Conservation (phyloP, 2,113 vertebrate species). For the Lontra canadensis region DNA sequence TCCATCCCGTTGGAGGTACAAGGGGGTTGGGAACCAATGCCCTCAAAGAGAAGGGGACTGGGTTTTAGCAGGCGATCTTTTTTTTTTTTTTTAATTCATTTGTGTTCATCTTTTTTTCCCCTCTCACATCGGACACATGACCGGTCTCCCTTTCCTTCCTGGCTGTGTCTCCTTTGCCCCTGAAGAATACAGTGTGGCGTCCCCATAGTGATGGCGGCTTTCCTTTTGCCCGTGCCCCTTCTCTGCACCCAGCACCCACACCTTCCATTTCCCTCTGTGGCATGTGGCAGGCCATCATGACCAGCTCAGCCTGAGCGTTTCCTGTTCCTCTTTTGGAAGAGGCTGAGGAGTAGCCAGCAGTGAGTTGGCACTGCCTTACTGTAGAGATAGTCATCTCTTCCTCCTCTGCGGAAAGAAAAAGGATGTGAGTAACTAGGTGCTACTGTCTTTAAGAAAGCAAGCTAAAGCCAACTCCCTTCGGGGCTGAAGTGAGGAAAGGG, state of each 20-base stretch:
- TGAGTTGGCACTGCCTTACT: constrained; percentile 14
- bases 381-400: constrained; percentile 41
- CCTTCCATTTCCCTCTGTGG: background rate
- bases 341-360: constrained; percentile 15
- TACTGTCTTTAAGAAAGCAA: background rate
- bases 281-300: constrained; percentile 31
- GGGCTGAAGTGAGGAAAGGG: background rate
- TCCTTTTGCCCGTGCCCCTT: background rate
- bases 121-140: background rate
- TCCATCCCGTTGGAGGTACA: background rate
- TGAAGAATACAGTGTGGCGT: rapidly evolving
- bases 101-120: background rate
- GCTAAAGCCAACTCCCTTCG: background rate
- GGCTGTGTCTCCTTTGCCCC: background rate
- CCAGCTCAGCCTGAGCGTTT: constrained; percentile 36
- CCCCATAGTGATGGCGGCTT: background rate
- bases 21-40: background rate
- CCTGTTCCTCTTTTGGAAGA: constrained; percentile 66
- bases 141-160: background rate
- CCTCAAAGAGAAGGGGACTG: rapidly evolving
- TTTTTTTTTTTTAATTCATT: background rate
- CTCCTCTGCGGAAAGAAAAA: background rate
- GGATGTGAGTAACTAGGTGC: background rate
- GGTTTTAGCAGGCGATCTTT: background rate
- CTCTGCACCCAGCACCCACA: too few species aligned